These are phyloP conservation scores for Neolamprologus fasciatus DNA, from an alignment of 2,113 vertebrate genomes.

Conservation along the genomic window DNA sequence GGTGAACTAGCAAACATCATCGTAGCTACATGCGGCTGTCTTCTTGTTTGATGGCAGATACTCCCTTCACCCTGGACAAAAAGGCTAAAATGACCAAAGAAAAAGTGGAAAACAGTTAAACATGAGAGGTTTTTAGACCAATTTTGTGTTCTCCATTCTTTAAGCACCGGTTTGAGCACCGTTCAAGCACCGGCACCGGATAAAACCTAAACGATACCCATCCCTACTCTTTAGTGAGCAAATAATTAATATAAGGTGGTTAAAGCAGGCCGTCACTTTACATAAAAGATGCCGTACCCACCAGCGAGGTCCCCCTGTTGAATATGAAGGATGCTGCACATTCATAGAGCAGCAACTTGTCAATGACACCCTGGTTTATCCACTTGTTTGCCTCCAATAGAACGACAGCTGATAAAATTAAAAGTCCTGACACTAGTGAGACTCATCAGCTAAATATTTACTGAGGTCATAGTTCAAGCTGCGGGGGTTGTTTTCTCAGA, in stretches of 20 bases:
- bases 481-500: accelerated
- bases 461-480: not conserved
- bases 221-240: not conserved
- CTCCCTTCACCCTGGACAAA: too few species aligned
- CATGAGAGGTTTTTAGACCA: too few species aligned
- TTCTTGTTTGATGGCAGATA: too few species aligned
- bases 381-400: not conserved
- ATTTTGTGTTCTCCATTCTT: accelerated
- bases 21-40: accelerated
- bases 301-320: accelerated
- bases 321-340: not conserved
- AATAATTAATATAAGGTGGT: not conserved
- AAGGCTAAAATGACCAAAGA: too few species aligned
- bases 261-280: accelerated
- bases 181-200: too few species aligned
- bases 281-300: not conserved
- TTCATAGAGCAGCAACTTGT: not conserved
- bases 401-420: not conserved
- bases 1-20: too few species aligned
- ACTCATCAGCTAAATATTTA: accelerated
- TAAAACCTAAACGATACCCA: too few species aligned
- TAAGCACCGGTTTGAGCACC: accelerated
- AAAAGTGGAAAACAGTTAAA: too few species aligned
- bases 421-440: accelerated
- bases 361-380: accelerated